These are phyloP conservation scores for Tragelaphus eurycerus DNA, from an alignment of 2,797 vertebrate species.

Conservation along the genomic window DNA sequence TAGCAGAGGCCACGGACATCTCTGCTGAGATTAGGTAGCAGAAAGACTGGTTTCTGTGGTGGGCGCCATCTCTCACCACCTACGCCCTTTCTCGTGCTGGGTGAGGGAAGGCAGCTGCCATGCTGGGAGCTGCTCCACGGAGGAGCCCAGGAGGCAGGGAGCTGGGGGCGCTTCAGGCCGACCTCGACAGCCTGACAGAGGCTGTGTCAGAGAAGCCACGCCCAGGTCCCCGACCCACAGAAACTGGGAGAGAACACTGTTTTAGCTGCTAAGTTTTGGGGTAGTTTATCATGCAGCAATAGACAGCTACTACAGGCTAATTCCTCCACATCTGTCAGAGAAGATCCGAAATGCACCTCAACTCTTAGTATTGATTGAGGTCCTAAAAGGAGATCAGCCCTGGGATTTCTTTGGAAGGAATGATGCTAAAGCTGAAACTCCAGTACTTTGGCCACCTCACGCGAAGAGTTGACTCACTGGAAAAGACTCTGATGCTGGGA, in stretches of 20 bases:
- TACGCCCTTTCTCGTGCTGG: not conserved
- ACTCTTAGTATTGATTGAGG: not conserved
- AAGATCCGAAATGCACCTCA: not conserved
- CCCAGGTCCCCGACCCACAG: not conserved
- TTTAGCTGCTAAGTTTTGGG: not conserved
- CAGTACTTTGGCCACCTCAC: too few relatives aligned
- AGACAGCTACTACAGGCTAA: not conserved
- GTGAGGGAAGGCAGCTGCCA: not conserved
- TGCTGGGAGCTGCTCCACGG: not conserved
- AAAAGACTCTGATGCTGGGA: too few relatives aligned
- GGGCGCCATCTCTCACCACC: not conserved
- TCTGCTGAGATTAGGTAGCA: not conserved
- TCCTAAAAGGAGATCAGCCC: not conserved
- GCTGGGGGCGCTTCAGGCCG: not conserved
- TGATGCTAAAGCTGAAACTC: too few relatives aligned
- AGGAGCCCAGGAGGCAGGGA: not conserved
- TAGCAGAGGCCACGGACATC: not conserved
- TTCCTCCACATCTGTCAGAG: not conserved
- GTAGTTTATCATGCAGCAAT: not conserved
- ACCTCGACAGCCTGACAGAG: not conserved
- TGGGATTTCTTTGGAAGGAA: too few relatives aligned
- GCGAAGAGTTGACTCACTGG: too few relatives aligned
- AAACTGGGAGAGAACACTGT: not conserved
- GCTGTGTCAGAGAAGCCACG: not conserved
- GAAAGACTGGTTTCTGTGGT: not conserved